Base-by-base conservation (phyloP, 2,797 vertebrate species). In the Prunella strophiata region DNA sequence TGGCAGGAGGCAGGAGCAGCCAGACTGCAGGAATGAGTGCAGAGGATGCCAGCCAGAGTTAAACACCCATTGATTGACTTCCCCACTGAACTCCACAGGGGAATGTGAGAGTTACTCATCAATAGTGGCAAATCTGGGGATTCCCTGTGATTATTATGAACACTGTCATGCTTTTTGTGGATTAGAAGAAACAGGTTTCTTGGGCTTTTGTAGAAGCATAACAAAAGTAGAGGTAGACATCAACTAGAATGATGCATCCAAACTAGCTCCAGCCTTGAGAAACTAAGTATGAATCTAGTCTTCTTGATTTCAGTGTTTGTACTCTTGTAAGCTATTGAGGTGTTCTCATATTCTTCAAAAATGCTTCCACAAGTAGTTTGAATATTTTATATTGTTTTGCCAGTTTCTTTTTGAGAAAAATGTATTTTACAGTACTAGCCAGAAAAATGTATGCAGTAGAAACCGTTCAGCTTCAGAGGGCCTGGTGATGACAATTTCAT, bases 21-120 rank as follows among this genome's bases (percentile, higher is more conserved):
- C 9, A 85, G 85, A 90, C 74, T 5, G 6, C 77, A 71, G 83
- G 71, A 96, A 32, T 32, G 90, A 95, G 83, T 52, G 85, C 55
- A 71, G 86, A 92, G 88, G 34, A 55, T 80, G 90, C 93, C 88
- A 94, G 89, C 73, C 88, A 59, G 67, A 92, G 88, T 85, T 92
- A 85, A 95, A 89, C 86, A 89, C 67, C 80, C 91, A 57, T 38
- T 92, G 93, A 94, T 26, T 94, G 90, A 87, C 83, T 95, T 84
- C 67, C 55, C 80, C 0, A 7, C 63, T 42, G 74, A 93, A 89
- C 90, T 88, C 82, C 65, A 32, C 59, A 61, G 83, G 80, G 40
- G 36, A 91, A 42, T 79, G 67, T n/a, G 74, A 77, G 63, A 57
- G 20, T 67, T 95, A 4, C 77, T 58, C 81, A 63, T 91, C 80